Base-by-base conservation (phyloP, 2,888 invertebrate genomes). In the Caenorhabditis angaria region DNA sequence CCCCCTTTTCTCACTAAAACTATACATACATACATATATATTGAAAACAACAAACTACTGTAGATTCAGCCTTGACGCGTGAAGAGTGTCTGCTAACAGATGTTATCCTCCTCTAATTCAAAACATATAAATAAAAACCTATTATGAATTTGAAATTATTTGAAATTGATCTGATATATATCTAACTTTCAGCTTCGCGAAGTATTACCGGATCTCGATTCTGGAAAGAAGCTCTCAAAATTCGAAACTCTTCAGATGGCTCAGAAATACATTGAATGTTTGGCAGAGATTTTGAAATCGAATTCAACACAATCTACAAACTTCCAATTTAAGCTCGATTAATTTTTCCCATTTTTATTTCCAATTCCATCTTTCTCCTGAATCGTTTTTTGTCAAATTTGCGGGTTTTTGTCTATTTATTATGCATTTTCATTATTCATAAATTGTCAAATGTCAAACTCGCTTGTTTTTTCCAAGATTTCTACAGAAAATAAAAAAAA, bases 191-290 rank as follows among this genome's bases (percentile, higher is more conserved):
- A 82, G 82, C 81, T 87, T 27, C 82, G 87, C 6, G 75, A 78
- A 28, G 85, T 86, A 18, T 77, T 88, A n/a, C 87, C 88, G 10
- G 81, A 80, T 57, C 68, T 84, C 51, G 87, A 85, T 60, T 78
- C 83, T 47, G 87, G 87, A 14, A 78, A 85, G 22, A 81, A 83
- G 29, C 77, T 87, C 48, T 86, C 86, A 47, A 87, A 87, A 64
- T 87, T 79, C 71, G 87, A 87, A 53, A 88, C 87, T 0, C 78
- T 87, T 6, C 84, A 84, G 64, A 84, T 86, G 85, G 87, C 87
- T 2, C 87, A 87, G 61, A 77, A 82, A 27, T 86, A 87, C 65
- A 87, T 87, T 60, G 75, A 76, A 41, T 72, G 79, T 61, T 67
- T 85, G 28, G 73, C 74, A 6, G 67, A 73, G 24, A 80, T 82